phyloP scores from a whole-genome alignment of 1,140 invertebrate genomes.

The Zaprionus taronus region DNA sequence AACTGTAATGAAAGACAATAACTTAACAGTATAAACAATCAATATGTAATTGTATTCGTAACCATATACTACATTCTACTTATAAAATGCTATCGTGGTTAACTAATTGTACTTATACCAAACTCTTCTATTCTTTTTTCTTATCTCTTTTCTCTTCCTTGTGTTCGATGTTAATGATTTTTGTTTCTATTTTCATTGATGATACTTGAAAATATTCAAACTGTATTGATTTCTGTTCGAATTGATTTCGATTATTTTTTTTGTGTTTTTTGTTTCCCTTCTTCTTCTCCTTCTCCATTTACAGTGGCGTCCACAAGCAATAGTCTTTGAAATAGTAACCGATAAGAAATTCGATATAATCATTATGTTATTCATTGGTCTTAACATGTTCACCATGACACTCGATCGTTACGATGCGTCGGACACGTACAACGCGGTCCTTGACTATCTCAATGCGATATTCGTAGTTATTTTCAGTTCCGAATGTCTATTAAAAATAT shows the following conservation, averaged over 20 bases:
- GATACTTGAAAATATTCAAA: background rate
- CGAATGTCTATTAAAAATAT: slow-evolving; percentile 98
- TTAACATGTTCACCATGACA: slow-evolving; percentile 99
- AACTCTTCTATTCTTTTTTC: slow-evolving; percentile 80
- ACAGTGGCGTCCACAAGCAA: slow-evolving; percentile 97
- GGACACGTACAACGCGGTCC: slow-evolving; percentile 91
- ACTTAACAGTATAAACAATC: slow-evolving; percentile 9
- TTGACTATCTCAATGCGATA: slow-evolving; percentile 97
- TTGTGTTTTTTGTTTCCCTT: slow-evolving; percentile 44
- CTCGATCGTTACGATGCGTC: slow-evolving; percentile 97
- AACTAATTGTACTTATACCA: slow-evolving; percentile 74
- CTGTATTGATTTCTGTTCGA: slow-evolving; percentile 13
- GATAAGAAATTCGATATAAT: slow-evolving; percentile 99
- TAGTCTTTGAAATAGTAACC: slow-evolving; percentile 98
- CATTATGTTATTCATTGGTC: slow-evolving; percentile 99
- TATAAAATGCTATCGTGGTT: slow-evolving; percentile 54
- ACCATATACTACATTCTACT: slow-evolving; percentile 15
- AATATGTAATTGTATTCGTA: slow-evolving; percentile 11
- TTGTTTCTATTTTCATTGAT: slow-evolving; percentile 15
- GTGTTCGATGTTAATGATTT: slow-evolving; percentile 43
- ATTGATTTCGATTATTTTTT: slow-evolving; percentile 15
- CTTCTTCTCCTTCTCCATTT: slow-evolving; percentile 64
- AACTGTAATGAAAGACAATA: background rate
- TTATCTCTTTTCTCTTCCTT: slow-evolving; percentile 76
- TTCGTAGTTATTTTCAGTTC: slow-evolving; percentile 99